Conservation (phyloP, 2,888 invertebrate genomes). For the Electrophaes corylata region DNA sequence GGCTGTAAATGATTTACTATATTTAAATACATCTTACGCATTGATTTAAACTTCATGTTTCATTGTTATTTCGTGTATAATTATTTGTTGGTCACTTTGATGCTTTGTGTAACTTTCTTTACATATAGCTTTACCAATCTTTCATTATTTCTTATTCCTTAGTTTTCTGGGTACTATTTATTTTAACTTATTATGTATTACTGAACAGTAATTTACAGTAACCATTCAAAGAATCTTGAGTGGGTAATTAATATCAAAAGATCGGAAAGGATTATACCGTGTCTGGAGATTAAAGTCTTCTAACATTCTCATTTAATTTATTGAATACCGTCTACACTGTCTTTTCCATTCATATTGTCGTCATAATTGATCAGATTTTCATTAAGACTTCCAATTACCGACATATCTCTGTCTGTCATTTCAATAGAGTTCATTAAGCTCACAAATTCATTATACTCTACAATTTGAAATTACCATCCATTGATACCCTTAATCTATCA, state of each 20-base stretch:
- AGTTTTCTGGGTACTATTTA: background rate
- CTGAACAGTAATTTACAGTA: no score
- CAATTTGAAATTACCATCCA: slow-evolving; percentile 27
- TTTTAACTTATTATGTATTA: background rate
- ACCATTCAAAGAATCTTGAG: no score
- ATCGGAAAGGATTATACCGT: no score
- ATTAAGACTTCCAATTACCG: background rate
- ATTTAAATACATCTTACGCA: slow-evolving; percentile 6
- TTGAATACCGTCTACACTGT: background rate
- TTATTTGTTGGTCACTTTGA: background rate
- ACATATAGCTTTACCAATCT: background rate
- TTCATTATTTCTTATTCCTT: background rate
- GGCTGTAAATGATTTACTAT: slow-evolving; percentile 20
- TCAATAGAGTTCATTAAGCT: slow-evolving; percentile 6
- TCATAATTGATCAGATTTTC: background rate
- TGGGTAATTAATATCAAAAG: no score
- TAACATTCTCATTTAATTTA: no score
- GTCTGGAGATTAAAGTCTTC: no score
- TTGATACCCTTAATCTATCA: slow-evolving; percentile 13
- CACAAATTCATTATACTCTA: slow-evolving; percentile 10
- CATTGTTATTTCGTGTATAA: slow-evolving; percentile 1
- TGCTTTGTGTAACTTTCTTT: background rate
- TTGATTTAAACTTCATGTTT: background rate
- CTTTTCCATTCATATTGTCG: background rate
- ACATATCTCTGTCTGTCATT: background rate